Conservation (phyloP, 2,888 invertebrate species). For the Cephalotes varians region DNA sequence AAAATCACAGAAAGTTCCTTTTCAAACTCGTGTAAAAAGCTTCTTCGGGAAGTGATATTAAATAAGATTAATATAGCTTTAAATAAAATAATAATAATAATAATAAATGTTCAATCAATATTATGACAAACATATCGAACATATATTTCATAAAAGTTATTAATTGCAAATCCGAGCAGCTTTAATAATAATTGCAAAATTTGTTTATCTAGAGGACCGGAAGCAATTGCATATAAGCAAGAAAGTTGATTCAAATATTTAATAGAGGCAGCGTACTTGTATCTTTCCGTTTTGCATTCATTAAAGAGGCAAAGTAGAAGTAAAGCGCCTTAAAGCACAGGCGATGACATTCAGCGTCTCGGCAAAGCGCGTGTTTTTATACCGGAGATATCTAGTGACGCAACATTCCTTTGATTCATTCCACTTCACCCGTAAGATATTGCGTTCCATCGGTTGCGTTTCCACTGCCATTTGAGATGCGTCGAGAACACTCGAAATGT, state of each 20-base stretch:
- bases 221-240: constrained; percentile 45
- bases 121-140: not conserved
- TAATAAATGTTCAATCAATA: not conserved
- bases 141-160: not conserved
- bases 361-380: constrained; percentile 19
- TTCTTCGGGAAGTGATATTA: not conserved
- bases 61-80: not conserved
- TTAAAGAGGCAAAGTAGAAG: constrained; percentile 46
- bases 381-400: not conserved
- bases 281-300: constrained; percentile 31
- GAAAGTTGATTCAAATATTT: constrained; percentile 49
- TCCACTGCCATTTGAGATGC: constrained; percentile 49
- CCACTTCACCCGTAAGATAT: constrained; percentile 49
- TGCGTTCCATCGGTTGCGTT: constrained; percentile 38
- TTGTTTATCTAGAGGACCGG: constrained; percentile 43
- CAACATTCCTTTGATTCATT: constrained; percentile 37
- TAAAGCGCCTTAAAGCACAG: constrained; percentile 44
- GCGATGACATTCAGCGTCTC: constrained; percentile 21
- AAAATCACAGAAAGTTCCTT: not conserved
- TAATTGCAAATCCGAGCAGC: constrained; percentile 1
- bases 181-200: constrained; percentile 46
- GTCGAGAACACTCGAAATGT: constrained; percentile 44
- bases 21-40: not conserved
- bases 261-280: not conserved
- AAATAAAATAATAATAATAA: not conserved